These are phyloP conservation scores for Sparus aurata DNA, from an alignment of 2,797 vertebrate species.

Conservation along the genomic window DNA sequence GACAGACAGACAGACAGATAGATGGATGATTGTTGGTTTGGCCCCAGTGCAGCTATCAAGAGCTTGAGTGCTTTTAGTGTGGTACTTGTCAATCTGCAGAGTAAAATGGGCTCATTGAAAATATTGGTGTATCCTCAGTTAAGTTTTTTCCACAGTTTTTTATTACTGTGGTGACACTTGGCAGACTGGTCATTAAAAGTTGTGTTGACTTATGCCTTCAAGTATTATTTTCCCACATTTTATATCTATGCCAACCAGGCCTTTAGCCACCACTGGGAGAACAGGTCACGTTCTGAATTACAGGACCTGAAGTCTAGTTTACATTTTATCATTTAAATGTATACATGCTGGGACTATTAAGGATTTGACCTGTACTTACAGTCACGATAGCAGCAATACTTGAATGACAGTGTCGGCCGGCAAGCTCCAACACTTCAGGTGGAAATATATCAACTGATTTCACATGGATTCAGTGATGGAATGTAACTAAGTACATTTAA, in stretches of 20 bases:
- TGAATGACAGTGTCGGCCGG: background rate
- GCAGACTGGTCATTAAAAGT: slow-evolving; percentile 1
- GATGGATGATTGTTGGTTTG: slow-evolving; percentile 18
- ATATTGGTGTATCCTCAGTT: slow-evolving; percentile 1
- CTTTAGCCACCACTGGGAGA: background rate
- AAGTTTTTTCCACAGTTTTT: slow-evolving; percentile 4
- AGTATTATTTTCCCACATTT: background rate
- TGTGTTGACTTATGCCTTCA: background rate
- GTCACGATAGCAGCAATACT: background rate
- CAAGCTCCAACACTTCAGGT: background rate
- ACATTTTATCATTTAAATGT: background rate
- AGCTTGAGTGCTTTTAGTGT: slow-evolving; percentile 8
- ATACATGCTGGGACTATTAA: background rate
- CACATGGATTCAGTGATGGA: background rate
- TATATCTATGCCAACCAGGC: background rate
- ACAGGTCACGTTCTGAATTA: background rate
- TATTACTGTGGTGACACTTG: background rate
- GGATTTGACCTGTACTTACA: background rate
- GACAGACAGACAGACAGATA: slow-evolving; percentile 18
- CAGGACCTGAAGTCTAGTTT: background rate
- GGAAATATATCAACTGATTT: background rate
- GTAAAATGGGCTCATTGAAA: background rate
- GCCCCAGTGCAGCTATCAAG: background rate
- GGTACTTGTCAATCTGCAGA: slow-evolving; percentile 3
- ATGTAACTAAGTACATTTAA: no score